These are phyloP conservation scores for Pyrrhia umbra DNA, from an alignment of 2,888 invertebrate genomes.

Conservation along the genomic window DNA sequence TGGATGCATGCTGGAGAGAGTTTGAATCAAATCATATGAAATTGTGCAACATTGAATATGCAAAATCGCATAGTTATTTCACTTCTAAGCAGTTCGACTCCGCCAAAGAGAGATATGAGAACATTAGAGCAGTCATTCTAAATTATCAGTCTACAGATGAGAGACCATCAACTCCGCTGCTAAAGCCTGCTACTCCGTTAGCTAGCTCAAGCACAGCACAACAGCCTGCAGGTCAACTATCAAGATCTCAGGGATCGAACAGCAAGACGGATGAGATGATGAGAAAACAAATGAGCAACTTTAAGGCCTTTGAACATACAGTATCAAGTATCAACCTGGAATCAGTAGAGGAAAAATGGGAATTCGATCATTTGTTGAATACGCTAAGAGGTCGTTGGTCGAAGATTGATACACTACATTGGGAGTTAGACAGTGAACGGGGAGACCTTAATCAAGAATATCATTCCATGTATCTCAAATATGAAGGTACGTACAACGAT, in stretches of 20 bases:
- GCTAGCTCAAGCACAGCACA: background rate
- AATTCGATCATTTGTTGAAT: too few relatives aligned
- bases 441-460: too few relatives aligned
- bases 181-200: slow-evolving; percentile 19
- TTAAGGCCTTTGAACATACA: slow-evolving; percentile 15
- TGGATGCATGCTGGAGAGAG: slow-evolving; percentile 18
- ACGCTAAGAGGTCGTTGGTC: too few relatives aligned
- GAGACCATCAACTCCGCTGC: slow-evolving; percentile 10
- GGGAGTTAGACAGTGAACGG: too few relatives aligned
- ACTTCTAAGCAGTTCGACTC: too few relatives aligned
- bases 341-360: slow-evolving; percentile 14
- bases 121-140: too few relatives aligned
- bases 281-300: slow-evolving; percentile 9
- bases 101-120: too few relatives aligned
- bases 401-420: too few relatives aligned
- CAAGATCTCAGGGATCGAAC: slow-evolving; percentile 4
- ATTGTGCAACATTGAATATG: slow-evolving; percentile 7
- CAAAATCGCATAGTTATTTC: too few relatives aligned
- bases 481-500: too few relatives aligned
- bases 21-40: slow-evolving; percentile 10
- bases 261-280: slow-evolving; percentile 15
- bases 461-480: too few relatives aligned
- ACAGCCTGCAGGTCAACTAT: background rate
- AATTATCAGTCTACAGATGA: slow-evolving; percentile 5
- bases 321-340: slow-evolving; percentile 7